Base-by-base conservation (phyloP, 2,113 vertebrate species). In the Daphoenositta chrysoptera region DNA sequence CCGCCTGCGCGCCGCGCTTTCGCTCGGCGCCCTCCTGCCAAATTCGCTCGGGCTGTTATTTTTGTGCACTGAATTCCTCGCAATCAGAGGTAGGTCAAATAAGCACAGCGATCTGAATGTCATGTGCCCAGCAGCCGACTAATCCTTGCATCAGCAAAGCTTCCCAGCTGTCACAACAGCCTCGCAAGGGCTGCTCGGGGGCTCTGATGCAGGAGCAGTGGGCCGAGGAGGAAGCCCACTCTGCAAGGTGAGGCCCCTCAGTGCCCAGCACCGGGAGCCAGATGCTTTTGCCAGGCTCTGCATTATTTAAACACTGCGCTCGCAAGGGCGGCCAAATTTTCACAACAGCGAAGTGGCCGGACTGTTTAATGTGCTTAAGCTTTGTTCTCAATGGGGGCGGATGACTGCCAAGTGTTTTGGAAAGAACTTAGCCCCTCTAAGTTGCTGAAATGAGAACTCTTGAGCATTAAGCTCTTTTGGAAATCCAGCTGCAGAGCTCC, bases 11-110 rank as follows among this genome's bases (percentile, higher is more conserved):
- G 26, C 0, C 3, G 96, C 44, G 1, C 88, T 80, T 70, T 10
- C 15, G 15, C 92, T 35, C 18, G 3, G 53, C 57, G 44, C 28
- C 84, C 72, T 91, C 68, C 96, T 92, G 83, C 91, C 80, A 81
- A 73, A 96, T 93, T 89, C 35, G 73, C 70, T 51, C 58, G 26
- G 92, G 87, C 53, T 90, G 90, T 95, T 96, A 96, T 93, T 97
- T 97, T 93, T 96, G 79, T 35, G 93, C 92, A 33, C 65, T 47
- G 10, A 94, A 90, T 84, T 95, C 93, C 87, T 95, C 9, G 8
- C 51, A 56, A 90, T 85, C 91, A 94, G 94, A 96, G 94, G 90
- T 28, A 92, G 93, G 96, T 96, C 96, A 97, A 97, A 87, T 56
- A 93, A 97, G 94, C 93, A 94, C 95, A 95, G 92, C 71, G 56